phyloP scores from a whole-genome alignment of 2,888 invertebrate species.

The Ormyrus rosae region DNA sequence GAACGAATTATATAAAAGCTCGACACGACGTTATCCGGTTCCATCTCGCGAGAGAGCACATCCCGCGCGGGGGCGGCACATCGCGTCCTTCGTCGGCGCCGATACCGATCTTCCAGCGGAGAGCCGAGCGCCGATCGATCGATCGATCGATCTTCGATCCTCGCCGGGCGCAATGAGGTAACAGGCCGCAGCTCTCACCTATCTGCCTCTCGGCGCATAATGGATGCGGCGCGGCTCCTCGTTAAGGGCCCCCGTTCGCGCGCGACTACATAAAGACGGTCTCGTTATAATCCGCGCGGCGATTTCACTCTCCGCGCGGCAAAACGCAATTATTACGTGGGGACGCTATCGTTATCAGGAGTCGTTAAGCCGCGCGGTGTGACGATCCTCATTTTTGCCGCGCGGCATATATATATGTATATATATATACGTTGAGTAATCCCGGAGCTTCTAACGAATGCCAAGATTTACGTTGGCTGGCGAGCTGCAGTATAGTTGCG shows the following conservation, averaged over 20 bases:
- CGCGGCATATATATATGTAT: too few relatives aligned
- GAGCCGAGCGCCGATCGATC: background rate
- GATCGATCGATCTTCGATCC: slow-evolving; percentile 6
- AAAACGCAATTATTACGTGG: background rate
- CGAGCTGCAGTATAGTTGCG: background rate
- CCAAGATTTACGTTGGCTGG: background rate
- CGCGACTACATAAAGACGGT: background rate
- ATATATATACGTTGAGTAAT: too few relatives aligned
- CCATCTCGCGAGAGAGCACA: too few relatives aligned
- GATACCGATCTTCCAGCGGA: slow-evolving; percentile 18
- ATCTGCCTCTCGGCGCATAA: background rate
- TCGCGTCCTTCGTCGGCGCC: background rate
- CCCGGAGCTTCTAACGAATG: background rate
- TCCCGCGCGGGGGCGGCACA: background rate
- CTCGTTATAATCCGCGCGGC: slow-evolving; percentile 17
- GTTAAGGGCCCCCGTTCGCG: background rate
- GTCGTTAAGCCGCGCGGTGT: too few relatives aligned
- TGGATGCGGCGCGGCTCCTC: slow-evolving; percentile 15
- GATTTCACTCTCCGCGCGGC: slow-evolving; percentile 6
- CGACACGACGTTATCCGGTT: background rate
- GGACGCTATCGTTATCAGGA: background rate
- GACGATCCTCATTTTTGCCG: too few relatives aligned
- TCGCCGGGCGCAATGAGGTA: slow-evolving; percentile 2
- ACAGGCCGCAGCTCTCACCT: slow-evolving; percentile 18
- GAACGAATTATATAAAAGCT: background rate